phyloP scores from a whole-genome alignment of 2,888 invertebrate genomes.

The Aspidiotus rigidus region DNA sequence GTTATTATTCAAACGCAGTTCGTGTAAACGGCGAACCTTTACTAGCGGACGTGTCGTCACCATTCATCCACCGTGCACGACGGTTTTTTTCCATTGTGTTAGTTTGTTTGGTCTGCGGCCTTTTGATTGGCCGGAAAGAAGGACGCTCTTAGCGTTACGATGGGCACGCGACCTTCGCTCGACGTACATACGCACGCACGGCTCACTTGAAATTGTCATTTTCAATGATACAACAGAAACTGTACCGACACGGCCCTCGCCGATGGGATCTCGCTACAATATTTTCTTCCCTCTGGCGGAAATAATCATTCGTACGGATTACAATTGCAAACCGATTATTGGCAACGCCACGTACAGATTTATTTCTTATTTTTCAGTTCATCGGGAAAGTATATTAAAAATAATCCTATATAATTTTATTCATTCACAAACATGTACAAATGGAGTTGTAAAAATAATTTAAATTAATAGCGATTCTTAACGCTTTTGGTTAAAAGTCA shows the following conservation, averaged over 20 bases:
- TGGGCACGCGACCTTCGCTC: slow-evolving; percentile 18
- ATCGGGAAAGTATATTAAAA: too few species aligned
- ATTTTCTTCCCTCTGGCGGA: slow-evolving; percentile 2
- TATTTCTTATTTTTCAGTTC: too few species aligned
- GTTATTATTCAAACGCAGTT: slow-evolving; percentile 13
- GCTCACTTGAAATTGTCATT: slow-evolving; percentile 29
- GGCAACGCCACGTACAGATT: background rate
- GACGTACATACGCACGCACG: slow-evolving; percentile 2
- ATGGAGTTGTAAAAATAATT: too few species aligned
- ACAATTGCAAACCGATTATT: slow-evolving; percentile 3
- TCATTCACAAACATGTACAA: too few species aligned
- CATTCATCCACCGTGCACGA: background rate
- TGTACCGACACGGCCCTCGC: background rate
- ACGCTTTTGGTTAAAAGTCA: too few species aligned
- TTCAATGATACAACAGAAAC: slow-evolving; percentile 15
- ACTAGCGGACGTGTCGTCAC: background rate
- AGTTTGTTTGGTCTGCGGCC: slow-evolving; percentile 29
- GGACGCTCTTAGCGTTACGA: slow-evolving; percentile 12
- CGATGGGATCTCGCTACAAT: background rate
- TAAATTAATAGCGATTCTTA: too few species aligned
- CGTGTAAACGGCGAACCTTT: background rate
- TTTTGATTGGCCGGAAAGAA: slow-evolving; percentile 26
- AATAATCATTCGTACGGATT: background rate
- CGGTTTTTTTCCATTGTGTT: slow-evolving; percentile 8
- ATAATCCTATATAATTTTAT: too few species aligned